phyloP scores from a whole-genome alignment of 2,113 vertebrate genomes.

The Vulpes ferrilata region DNA sequence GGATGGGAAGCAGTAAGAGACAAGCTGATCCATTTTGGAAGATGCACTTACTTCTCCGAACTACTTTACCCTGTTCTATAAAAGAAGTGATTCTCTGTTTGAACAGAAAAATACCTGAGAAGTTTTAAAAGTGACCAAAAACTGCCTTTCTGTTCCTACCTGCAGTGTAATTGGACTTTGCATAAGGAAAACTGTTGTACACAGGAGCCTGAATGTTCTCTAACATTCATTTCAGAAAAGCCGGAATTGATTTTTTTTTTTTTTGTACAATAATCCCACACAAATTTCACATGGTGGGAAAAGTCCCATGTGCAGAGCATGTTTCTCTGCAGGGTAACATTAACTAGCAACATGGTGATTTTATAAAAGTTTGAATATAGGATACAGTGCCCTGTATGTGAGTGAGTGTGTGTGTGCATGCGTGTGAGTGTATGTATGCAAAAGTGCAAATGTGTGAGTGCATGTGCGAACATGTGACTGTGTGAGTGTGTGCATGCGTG shows the following conservation, averaged over 20 bases:
- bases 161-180: conserved; percentile 46
- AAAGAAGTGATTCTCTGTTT: conserved; percentile 39
- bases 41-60: neutral
- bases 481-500: too few relatives aligned
- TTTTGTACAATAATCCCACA: neutral
- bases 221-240: conserved; percentile 15
- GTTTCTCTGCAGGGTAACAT: neutral
- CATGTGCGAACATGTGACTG: neutral
- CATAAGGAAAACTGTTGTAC: neutral
- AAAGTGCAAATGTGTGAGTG: neutral
- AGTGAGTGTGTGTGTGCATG: neutral
- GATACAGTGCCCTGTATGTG: neutral
- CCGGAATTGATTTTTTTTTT: neutral
- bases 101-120: conserved; percentile 23
- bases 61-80: neutral
- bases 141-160: neutral
- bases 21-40: neutral
- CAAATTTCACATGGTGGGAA: neutral
- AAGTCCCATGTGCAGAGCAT: neutral
- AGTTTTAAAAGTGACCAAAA: conserved; percentile 46
- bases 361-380: neutral
- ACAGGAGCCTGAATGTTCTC: neutral
- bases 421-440: neutral
- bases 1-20: neutral
- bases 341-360: neutral